A percentile compares a stretch with the other conserved stretches of the same genome.
Evolutionary conservation across 2,113 vertebrate species (phyloP).

Genomic region (Coptodon rendalli): DNA sequence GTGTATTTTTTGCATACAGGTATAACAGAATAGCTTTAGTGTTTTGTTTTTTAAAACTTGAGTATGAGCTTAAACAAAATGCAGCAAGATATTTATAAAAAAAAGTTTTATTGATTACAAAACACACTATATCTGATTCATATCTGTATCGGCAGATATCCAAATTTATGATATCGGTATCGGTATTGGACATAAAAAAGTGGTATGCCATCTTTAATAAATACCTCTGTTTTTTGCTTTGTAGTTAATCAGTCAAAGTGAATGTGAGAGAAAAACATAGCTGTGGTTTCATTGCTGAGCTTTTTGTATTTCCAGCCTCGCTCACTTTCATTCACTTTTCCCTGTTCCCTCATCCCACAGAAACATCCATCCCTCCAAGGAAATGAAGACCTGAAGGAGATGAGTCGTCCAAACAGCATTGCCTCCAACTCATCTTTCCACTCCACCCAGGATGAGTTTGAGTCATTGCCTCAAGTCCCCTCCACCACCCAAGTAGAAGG

Average conservation of each 20-base stretch:
- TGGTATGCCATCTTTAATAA: neutral
- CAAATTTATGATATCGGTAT: neutral
- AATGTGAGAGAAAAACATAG: neutral
- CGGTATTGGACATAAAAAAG: neutral
- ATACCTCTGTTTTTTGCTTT: neutral
- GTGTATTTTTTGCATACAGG: neutral
- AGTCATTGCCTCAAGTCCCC: constrained; percentile 19
- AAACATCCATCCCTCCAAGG: constrained; percentile 59
- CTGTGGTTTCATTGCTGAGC: neutral
- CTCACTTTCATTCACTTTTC: neutral
- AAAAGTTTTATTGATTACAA: neutral
- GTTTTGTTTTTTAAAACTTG: neutral
- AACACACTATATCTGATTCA: neutral
- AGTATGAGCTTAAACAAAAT: neutral
- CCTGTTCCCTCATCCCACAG: constrained; percentile 16
- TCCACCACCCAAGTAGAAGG: neutral
- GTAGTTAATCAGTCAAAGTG: neutral
- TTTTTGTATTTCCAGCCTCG: neutral
- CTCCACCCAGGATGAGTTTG: constrained; percentile 77
- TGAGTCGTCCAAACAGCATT: constrained; percentile 68
- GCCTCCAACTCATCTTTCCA: constrained; percentile 76
- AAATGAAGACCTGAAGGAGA: constrained; percentile 50
- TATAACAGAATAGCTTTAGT: neutral
- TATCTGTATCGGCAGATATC: neutral
- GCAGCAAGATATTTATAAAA: neutral